Evolutionary conservation across 1,140 invertebrate species (phyloP).

Genomic region (Neodiprion pinetum): DNA sequence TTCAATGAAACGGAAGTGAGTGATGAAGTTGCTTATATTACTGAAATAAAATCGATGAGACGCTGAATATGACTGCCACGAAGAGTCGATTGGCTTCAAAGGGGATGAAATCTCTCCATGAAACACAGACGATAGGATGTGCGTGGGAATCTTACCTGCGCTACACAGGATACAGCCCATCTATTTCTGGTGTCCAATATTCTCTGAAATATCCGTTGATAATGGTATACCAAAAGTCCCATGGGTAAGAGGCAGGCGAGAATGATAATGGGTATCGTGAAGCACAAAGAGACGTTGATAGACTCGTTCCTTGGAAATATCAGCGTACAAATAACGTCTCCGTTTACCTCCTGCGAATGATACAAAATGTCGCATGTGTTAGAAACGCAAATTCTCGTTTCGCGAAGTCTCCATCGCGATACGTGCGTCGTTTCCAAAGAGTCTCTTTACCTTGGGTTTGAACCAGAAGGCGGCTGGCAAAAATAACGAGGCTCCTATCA

Average conservation of each 20-base stretch:
- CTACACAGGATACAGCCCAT: slow-evolving; percentile 61
- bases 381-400: background rate
- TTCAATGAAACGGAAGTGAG: too few relatives aligned
- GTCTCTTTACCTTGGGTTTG: slow-evolving; percentile 34
- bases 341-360: slow-evolving; percentile 34
- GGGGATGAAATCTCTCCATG: too few relatives aligned
- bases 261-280: slow-evolving; percentile 63
- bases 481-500: slow-evolving; percentile 60
- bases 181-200: slow-evolving; percentile 62
- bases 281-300: slow-evolving; percentile 62
- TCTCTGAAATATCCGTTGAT: slow-evolving; percentile 66
- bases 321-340: slow-evolving; percentile 62
- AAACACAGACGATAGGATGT: too few relatives aligned
- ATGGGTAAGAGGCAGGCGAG: slow-evolving; percentile 65
- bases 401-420: background rate
- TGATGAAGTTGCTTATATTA: too few relatives aligned
- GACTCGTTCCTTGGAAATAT: slow-evolving; percentile 62
- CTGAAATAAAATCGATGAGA: too few relatives aligned
- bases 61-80: too few relatives aligned
- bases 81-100: background rate
- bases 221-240: slow-evolving; percentile 65
- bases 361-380: background rate
- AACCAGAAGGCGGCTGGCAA: slow-evolving; percentile 67
- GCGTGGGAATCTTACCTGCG: slow-evolving; percentile 44
- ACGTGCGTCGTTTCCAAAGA: background rate